Evolutionary conservation across 2,888 invertebrate genomes (phyloP).

Genomic region (Isoperla grammatica): DNA sequence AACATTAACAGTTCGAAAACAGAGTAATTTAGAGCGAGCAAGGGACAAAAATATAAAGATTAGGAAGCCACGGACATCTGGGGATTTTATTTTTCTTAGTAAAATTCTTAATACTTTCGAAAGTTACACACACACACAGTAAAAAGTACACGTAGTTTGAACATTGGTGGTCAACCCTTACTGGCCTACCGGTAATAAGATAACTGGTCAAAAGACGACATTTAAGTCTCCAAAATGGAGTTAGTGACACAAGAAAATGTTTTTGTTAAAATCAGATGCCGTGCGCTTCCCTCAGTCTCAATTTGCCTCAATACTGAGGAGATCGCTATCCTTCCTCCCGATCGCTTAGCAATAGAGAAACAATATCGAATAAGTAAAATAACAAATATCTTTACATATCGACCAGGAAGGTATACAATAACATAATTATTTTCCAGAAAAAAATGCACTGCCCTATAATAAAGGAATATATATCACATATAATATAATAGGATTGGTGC

Average conservation of each 20-base stretch:
- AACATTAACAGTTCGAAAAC: constrained; percentile 10
- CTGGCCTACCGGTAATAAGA: constrained; percentile 29
- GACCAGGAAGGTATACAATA: constrained; percentile 28
- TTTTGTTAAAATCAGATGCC: constrained; percentile 34
- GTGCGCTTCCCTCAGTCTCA: constrained; percentile 47
- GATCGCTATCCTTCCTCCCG: constrained; percentile 25
- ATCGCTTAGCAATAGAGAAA: constrained; percentile 27
- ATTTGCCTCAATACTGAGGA: constrained; percentile 33
- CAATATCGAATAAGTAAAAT: constrained; percentile 31
- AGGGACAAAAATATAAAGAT: constrained; percentile 30
- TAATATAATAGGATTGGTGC: constrained; percentile 46
- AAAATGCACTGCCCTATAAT: constrained; percentile 42
- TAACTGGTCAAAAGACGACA: constrained; percentile 32
- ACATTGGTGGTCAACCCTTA: constrained; percentile 28
- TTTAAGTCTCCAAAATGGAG: constrained; percentile 26
- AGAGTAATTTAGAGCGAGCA: constrained; percentile 26
- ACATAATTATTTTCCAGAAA: constrained; percentile 30
- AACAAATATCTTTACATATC: constrained; percentile 43
- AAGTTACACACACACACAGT: constrained; percentile 22
- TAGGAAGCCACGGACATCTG: constrained; percentile 35
- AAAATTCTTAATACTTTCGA: constrained; percentile 24
- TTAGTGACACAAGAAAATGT: constrained; percentile 18
- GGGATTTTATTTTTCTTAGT: constrained; percentile 26
- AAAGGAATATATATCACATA: constrained; percentile 47
- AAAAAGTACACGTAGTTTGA: constrained; percentile 28